These are phyloP conservation scores for Tichodroma muraria DNA, from an alignment of 2,113 vertebrate species.

Conservation along the genomic window DNA sequence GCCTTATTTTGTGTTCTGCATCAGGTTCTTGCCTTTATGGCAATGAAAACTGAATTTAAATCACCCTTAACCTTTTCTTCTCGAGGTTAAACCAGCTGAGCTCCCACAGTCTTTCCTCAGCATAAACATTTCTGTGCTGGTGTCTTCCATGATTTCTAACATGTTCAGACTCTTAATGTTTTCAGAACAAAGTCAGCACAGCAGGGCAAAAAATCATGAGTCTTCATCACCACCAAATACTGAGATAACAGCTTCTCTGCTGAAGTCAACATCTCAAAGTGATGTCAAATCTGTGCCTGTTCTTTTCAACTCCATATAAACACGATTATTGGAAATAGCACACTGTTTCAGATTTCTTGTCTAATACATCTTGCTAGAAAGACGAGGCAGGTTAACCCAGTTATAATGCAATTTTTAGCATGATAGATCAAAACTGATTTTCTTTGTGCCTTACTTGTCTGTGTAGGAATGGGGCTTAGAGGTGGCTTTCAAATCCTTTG, in stretches of 20 bases:
- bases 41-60: not conserved
- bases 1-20: not conserved
- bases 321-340: not conserved
- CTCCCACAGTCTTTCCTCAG: not conserved
- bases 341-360: not conserved
- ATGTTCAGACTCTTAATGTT: not conserved
- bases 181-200: not conserved
- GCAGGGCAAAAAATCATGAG: not conserved
- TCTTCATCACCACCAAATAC: not conserved
- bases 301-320: not conserved
- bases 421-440: not conserved
- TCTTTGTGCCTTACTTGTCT: not conserved
- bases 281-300: not conserved
- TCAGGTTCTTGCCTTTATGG: fast-evolving
- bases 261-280: not conserved
- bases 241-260: not conserved
- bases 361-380: not conserved
- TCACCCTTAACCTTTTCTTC: not conserved
- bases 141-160: not conserved
- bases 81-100: not conserved
- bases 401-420: not conserved
- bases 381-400: fast-evolving
- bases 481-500: not conserved
- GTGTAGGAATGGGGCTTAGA: not conserved
- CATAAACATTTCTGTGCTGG: not conserved